Percentiles rank a stretch among this genome's conserved stretches.
phyloP scores from a whole-genome alignment of 2,113 vertebrate genomes.

The Petrocephalus zakoni region DNA sequence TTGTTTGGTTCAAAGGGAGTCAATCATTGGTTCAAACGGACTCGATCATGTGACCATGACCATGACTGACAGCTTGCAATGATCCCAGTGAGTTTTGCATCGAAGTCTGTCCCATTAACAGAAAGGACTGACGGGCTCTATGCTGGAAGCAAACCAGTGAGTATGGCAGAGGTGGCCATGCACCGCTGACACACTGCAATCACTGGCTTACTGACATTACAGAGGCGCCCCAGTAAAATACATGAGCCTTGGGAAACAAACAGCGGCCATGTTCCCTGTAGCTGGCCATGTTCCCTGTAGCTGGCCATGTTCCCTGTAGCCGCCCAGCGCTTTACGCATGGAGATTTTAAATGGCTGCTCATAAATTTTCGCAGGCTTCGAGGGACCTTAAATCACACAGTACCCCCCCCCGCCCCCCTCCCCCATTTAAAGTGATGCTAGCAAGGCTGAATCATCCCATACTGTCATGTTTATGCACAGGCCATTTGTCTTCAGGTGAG shows the following conservation, averaged over 20 bases:
- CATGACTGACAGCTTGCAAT: not conserved
- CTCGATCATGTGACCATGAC: not conserved
- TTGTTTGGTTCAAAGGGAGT: not conserved
- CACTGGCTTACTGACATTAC: not conserved
- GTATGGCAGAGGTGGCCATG: not conserved
- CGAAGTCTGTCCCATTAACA: not conserved
- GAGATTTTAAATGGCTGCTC: constrained; percentile 2
- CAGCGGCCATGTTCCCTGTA: not conserved
- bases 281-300: not conserved
- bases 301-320: not conserved
- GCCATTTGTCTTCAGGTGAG: not conserved
- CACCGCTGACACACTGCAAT: not conserved
- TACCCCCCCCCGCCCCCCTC: not conserved
- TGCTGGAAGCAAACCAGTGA: not conserved
- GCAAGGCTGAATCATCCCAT: not conserved
- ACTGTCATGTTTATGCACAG: not conserved
- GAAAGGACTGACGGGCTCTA: not conserved
- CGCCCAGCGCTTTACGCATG: not conserved
- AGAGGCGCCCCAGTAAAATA: not conserved
- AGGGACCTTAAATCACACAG: constrained; percentile 27
- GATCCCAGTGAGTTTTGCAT: not conserved
- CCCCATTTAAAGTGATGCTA: not conserved
- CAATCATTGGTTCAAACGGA: not conserved
- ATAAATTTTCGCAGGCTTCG: not conserved
- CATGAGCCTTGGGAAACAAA: not conserved